Base-by-base conservation (phyloP, 2,113 vertebrate genomes). In the Prionailurus bengalensis region DNA sequence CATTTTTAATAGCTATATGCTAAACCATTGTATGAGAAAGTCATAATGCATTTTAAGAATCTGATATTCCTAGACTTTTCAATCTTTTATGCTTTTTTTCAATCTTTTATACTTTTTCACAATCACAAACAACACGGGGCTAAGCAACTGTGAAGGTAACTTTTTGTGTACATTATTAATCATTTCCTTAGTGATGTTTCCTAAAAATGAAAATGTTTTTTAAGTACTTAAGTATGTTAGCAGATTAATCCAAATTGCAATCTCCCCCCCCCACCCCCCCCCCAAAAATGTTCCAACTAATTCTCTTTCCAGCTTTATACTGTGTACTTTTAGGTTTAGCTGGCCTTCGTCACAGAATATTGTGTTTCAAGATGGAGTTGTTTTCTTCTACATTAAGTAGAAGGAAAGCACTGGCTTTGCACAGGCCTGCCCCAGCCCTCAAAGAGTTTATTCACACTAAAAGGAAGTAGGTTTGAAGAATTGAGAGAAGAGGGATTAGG, bases 161-260 rank as follows among this genome's bases (percentile, higher is more conserved):
- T 9, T 29, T 81, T 55, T 58, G 25, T 66, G 23, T 63, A 7
- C 1, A 58, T 82, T 85, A n/a, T 16, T 73, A 7, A 14, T 51
- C 19, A 84, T 79, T 73, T n/a, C n/a, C 63, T 92, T 55, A 94
- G 27, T 23, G 11, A 42, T 94, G 85, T 51, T 89, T 88, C 68
- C 81, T 71, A 96, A 89, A 94, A 85, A 19, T 33, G 1, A 79
- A 81, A 89, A 89, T 5, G 0, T n/a, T 76, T 27, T 92, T 85
- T 68, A 85, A 74, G 33, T 48, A 73, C 27, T 89, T 82, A 70
- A 71, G 65, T 80, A 63, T 29, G 4, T 83, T 55, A 94, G 8
- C 21, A 71, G 23, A 89, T 39, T 79, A 78, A 66, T 16, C 7
- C 61, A 23, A 29, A 42, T 58, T 70, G 1, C 3, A 80, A 8